Conservation (phyloP, 2,888 invertebrate genomes). For the Teleogryllus oceanicus region DNA sequence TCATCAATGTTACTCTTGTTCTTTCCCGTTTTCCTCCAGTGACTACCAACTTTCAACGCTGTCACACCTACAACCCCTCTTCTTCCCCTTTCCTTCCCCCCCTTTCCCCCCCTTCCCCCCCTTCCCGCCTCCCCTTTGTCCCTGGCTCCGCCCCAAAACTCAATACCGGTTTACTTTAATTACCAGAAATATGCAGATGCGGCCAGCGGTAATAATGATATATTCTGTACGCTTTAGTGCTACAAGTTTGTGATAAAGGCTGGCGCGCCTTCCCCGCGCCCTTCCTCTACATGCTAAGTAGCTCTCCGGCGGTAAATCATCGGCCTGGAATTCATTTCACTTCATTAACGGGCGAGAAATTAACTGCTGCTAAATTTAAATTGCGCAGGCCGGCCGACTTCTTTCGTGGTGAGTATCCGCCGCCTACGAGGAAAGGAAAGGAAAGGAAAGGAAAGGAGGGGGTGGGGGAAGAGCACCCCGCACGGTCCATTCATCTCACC, state of each 20-base stretch:
- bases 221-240: constrained; percentile 18
- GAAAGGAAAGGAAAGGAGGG: not conserved
- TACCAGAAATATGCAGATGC: constrained; percentile 2
- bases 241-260: constrained; percentile 18
- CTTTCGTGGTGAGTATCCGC: not conserved
- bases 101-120: too few species aligned
- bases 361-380: not conserved
- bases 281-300: not conserved
- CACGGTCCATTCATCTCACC: too few species aligned
- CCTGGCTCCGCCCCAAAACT: not conserved
- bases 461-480: too few species aligned
- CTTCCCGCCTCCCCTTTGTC: too few species aligned
- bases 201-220: constrained; percentile 9
- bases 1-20: too few species aligned
- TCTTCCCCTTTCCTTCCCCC: too few species aligned
- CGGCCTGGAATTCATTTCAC: constrained; percentile 7
- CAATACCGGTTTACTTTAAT: not conserved
- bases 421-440: not conserved
- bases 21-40: too few species aligned
- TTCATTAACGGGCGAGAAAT: constrained; percentile 18
- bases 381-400: not conserved
- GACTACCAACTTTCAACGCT: too few species aligned
- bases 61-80: too few species aligned
- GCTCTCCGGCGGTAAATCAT: not conserved
- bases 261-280: not conserved